Evolutionary conservation across 2,113 vertebrate species (phyloP).

Genomic region (Crocuta crocuta): DNA sequence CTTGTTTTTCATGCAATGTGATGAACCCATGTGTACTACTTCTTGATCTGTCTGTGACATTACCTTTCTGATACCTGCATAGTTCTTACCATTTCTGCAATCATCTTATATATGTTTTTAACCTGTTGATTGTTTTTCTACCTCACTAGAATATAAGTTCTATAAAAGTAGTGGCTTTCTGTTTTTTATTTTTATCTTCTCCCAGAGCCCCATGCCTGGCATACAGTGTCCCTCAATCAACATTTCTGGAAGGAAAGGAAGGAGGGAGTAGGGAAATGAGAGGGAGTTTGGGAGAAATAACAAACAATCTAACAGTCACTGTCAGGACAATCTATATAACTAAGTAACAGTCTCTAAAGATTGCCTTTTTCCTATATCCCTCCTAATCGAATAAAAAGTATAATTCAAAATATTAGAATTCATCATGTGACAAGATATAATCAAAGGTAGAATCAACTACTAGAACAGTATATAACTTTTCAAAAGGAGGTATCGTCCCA

Average conservation of each 20-base stretch:
- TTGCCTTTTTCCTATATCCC: not conserved
- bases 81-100: not conserved
- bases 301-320: not conserved
- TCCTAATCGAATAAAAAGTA: slow-evolving; percentile 15
- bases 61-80: not conserved
- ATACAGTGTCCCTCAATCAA: not conserved
- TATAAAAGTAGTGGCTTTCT: not conserved
- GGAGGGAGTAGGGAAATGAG: no score
- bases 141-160: not conserved
- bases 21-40: not conserved
- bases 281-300: not conserved
- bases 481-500: not conserved
- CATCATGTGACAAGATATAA: not conserved
- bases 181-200: not conserved
- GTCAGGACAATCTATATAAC: not conserved
- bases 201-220: no score
- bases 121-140: not conserved
- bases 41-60: not conserved
- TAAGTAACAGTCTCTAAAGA: not conserved
- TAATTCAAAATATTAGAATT: not conserved
- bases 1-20: not conserved
- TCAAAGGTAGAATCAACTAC: slow-evolving; percentile 6
- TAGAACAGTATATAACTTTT: not conserved
- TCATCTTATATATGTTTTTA: not conserved
- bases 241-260: not conserved